Evolutionary conservation across 2,888 invertebrate species (phyloP).

Genomic region (Xestia xanthographa): DNA sequence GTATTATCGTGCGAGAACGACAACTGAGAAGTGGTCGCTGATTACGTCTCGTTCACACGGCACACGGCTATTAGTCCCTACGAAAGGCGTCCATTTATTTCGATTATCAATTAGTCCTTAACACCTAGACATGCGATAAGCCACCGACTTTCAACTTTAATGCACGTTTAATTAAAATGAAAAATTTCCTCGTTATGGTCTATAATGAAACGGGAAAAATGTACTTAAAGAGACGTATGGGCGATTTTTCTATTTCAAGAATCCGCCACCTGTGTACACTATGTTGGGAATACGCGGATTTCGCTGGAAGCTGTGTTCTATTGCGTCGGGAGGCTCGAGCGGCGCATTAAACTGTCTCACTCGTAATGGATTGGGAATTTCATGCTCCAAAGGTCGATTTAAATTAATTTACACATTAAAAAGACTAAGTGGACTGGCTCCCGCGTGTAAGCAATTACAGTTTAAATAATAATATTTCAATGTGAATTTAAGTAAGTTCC

Average conservation of each 20-base stretch:
- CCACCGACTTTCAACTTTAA: conserved; percentile 80
- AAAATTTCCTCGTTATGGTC: conserved; percentile 79
- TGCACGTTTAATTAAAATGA: conserved; percentile 85
- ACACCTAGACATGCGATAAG: conserved; percentile 85
- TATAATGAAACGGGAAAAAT: conserved; percentile 81
- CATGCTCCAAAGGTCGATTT: conserved; percentile 85
- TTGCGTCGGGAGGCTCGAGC: conserved; percentile 72
- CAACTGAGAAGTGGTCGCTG: conserved; percentile 86
- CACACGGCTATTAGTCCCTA: conserved; percentile 79
- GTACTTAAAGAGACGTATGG: conserved; percentile 70
- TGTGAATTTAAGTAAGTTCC: no score
- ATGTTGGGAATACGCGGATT: conserved; percentile 78
- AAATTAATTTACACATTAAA: conserved; percentile 89
- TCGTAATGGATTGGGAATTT: conserved; percentile 87
- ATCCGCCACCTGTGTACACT: conserved; percentile 80
- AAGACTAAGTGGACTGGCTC: conserved; percentile 78
- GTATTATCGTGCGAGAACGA: conserved; percentile 82
- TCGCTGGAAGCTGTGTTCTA: conserved; percentile 75
- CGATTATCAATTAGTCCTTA: conserved; percentile 87
- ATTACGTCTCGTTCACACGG: conserved; percentile 83
- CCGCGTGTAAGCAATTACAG: no score
- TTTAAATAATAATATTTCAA: no score
- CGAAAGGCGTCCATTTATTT: conserved; percentile 81
- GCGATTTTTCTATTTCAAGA: conserved; percentile 80
- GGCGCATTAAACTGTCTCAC: conserved; percentile 84